Evolutionary conservation across 1,140 invertebrate species (phyloP).

Genomic region (Bacillus rossius): DNA sequence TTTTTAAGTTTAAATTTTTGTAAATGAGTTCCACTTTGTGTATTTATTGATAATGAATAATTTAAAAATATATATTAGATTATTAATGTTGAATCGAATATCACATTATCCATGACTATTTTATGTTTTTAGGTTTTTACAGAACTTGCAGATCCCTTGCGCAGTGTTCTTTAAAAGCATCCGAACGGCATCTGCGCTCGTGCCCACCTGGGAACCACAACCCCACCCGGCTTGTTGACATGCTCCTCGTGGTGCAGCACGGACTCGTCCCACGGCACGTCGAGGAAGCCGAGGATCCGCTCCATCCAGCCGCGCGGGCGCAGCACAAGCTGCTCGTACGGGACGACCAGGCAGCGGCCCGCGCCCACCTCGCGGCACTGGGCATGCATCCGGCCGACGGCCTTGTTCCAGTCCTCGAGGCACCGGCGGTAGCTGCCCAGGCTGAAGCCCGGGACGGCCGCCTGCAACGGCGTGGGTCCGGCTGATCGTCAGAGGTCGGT

Average conservation of each 20-base stretch:
- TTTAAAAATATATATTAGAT: too few species aligned
- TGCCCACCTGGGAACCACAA: conserved; percentile 85
- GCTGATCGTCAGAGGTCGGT: too few species aligned
- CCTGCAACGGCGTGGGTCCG: too few species aligned
- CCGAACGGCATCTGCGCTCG: too few species aligned
- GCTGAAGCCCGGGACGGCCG: conserved; percentile 98
- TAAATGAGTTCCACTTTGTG: too few species aligned
- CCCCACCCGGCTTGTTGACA: conserved; percentile 93
- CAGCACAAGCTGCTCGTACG: conserved; percentile 96
- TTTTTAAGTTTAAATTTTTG: too few species aligned
- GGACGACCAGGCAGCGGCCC: conserved; percentile 80
- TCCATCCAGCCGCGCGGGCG: conserved; percentile 88
- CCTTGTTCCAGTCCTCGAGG: conserved; percentile 93
- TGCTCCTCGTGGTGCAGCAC: conserved; percentile 96
- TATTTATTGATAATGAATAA: too few species aligned
- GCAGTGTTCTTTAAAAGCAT: too few species aligned
- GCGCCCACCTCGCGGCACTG: conserved; percentile 88
- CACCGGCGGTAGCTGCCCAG: conserved; percentile 89
- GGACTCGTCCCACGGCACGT: conserved; percentile 91
- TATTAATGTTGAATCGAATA: too few species aligned
- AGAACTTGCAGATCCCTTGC: too few species aligned
- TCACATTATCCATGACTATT: too few species aligned
- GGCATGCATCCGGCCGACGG: conserved; percentile 89
- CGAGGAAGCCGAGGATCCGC: conserved; percentile 85
- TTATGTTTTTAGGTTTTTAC: too few species aligned